Evolutionary conservation across 2,888 invertebrate species (phyloP).

Genomic region (Polyploca ridens): DNA sequence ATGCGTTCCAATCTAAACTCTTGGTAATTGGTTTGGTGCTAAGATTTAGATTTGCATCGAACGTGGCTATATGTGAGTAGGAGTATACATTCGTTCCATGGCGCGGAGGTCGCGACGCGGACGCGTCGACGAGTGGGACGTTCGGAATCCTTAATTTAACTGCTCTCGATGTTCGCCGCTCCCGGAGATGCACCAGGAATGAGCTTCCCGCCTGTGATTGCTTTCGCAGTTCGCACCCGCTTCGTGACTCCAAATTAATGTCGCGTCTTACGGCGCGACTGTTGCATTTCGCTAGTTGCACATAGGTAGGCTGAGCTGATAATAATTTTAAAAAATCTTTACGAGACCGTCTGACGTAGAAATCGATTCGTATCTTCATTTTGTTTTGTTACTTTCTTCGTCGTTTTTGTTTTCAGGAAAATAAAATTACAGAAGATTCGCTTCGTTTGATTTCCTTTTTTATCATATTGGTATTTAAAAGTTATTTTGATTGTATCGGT

Average conservation of each 20-base stretch:
- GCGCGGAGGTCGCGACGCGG: slow-evolving; percentile 37
- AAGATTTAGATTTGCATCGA: background rate
- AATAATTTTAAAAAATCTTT: background rate
- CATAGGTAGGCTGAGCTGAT: slow-evolving; percentile 17
- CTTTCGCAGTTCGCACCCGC: slow-evolving; percentile 72
- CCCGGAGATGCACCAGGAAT: slow-evolving; percentile 78
- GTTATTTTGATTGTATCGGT: background rate
- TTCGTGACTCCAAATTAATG: slow-evolving; percentile 71
- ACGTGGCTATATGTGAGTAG: background rate
- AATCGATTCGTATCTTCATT: too few relatives aligned
- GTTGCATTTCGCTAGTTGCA: slow-evolving; percentile 20
- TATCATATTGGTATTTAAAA: background rate
- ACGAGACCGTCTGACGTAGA: too few relatives aligned
- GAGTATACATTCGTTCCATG: slow-evolving; percentile 30
- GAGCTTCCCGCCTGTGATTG: slow-evolving; percentile 80
- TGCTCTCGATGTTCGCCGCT: slow-evolving; percentile 49
- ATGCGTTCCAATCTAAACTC: too few relatives aligned
- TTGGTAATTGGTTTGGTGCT: background rate
- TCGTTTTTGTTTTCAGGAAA: too few relatives aligned
- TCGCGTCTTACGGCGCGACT: slow-evolving; percentile 48
- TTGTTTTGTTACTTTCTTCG: too few relatives aligned
- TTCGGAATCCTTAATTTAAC: slow-evolving; percentile 78
- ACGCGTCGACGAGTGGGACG: slow-evolving; percentile 32
- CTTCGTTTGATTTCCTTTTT: background rate
- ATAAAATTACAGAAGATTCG: background rate